These are phyloP conservation scores for Cossypha dichroa DNA, from an alignment of 2,797 vertebrate genomes.

Conservation along the genomic window DNA sequence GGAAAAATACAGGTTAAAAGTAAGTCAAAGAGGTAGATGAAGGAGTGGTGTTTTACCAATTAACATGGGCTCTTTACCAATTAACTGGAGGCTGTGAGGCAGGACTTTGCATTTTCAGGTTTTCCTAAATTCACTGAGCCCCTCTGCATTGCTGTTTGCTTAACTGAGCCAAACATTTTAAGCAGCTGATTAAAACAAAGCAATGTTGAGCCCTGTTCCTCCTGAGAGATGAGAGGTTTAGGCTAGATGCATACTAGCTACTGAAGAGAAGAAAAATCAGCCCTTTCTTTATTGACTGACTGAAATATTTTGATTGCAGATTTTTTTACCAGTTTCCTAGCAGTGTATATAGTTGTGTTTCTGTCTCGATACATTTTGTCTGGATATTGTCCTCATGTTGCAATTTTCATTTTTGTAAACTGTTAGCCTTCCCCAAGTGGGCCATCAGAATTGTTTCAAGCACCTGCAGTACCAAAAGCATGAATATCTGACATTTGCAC, in stretches of 20 bases:
- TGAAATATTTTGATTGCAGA: background rate
- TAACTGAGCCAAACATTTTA: background rate
- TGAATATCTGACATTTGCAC: background rate
- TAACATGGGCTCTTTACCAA: too few species aligned
- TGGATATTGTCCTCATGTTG: background rate
- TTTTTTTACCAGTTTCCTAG: background rate
- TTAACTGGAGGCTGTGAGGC: background rate
- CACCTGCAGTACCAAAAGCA: background rate
- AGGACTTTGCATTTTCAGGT: background rate
- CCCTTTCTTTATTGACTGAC: background rate
- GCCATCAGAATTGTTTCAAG: background rate
- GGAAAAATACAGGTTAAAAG: background rate
- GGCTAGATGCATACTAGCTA: background rate
- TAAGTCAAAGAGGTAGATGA: background rate
- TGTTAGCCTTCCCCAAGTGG: background rate
- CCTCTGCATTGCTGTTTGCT: background rate
- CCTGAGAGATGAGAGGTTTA: background rate
- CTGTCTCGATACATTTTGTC: background rate
- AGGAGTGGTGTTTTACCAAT: fast-evolving
- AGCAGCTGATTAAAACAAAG: background rate
- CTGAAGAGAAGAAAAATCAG: background rate
- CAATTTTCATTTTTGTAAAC: background rate
- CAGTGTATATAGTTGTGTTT: background rate
- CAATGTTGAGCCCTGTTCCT: background rate
- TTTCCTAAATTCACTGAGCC: background rate